Conservation (phyloP, 2,797 vertebrate species). For the Amblyraja radiata region DNA sequence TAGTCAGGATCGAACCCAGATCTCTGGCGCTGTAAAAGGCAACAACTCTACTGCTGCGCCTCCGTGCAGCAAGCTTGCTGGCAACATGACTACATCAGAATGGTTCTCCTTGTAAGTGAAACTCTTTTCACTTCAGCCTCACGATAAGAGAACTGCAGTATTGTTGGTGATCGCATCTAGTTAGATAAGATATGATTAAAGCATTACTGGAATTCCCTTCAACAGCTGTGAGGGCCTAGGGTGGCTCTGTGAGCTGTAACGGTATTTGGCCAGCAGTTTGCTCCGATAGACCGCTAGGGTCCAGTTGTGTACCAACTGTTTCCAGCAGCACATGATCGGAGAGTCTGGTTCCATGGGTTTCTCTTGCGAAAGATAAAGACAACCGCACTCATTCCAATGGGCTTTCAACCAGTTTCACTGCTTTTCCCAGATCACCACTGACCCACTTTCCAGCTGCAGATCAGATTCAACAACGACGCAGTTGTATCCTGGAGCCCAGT, state of each 20-base stretch:
- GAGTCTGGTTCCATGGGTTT: not conserved
- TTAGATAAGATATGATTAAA: conserved; percentile 23
- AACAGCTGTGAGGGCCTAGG: not conserved
- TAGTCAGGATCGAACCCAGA: too few species aligned
- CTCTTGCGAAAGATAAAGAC: conserved; percentile 10
- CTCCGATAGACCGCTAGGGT: not conserved
- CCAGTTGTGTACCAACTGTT: not conserved
- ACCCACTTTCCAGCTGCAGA: not conserved
- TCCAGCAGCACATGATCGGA: not conserved
- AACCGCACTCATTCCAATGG: not conserved
- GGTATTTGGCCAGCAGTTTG: conserved; percentile 7
- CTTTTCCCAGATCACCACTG: not conserved
- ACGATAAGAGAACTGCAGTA: not conserved
- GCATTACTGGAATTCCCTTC: conserved; percentile 24
- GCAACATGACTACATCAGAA: not conserved
- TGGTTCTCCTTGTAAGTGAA: not conserved
- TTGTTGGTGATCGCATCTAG: conserved; percentile 2
- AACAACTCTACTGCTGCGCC: too few species aligned
- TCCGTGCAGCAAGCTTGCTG: not conserved
- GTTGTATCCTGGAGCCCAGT: not conserved
- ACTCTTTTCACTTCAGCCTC: not conserved
- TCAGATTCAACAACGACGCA: not conserved
- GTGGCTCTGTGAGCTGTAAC: not conserved
- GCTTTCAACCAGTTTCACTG: not conserved
- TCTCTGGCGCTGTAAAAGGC: too few species aligned